phyloP scores from a whole-genome alignment of 1,140 invertebrate genomes.

The Zaprionus taronus region DNA sequence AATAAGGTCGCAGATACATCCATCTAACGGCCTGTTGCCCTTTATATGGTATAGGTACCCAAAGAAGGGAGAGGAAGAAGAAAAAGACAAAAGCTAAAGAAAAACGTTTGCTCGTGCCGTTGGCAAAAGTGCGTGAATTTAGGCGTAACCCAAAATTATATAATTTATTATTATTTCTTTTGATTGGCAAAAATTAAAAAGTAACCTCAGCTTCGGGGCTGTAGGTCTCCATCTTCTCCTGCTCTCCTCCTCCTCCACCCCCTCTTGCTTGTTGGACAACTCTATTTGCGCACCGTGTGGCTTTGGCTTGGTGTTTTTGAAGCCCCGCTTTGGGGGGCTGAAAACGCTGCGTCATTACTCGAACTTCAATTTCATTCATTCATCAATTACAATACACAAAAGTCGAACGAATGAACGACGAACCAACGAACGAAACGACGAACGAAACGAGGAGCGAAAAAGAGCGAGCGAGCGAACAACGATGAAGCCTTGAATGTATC shows the following conservation, averaged over 20 bases:
- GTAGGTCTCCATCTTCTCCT: conserved; percentile 14
- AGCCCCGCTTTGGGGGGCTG: conserved; percentile 26
- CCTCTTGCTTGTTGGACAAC: conserved; percentile 48
- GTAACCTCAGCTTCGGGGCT: conserved; percentile 34
- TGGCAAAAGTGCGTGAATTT: conserved; percentile 71
- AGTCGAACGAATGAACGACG: conserved; percentile 53
- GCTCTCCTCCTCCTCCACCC: conserved; percentile 3
- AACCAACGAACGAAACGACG: conserved; percentile 24
- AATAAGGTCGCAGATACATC: background rate
- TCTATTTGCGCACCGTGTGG: conserved; percentile 57
- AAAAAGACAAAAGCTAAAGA: conserved; percentile 1
- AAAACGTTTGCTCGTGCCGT: conserved; percentile 31
- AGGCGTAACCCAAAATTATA: conserved; percentile 74
- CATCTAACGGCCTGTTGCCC: conserved; percentile 8
- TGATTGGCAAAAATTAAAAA: conserved; percentile 83
- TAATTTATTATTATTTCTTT: conserved; percentile 80
- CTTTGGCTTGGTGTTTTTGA: conserved; percentile 27
- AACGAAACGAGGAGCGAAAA: conserved; percentile 12
- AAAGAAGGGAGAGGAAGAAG: background rate
- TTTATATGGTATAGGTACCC: background rate
- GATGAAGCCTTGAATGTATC: conserved; percentile 76
- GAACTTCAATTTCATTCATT: conserved; percentile 83
- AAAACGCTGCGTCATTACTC: conserved; percentile 78
- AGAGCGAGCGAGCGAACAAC: background rate
- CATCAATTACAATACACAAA: conserved; percentile 81